phyloP scores from a whole-genome alignment of 2,888 invertebrate species.

The Steinernema carpocapsae region DNA sequence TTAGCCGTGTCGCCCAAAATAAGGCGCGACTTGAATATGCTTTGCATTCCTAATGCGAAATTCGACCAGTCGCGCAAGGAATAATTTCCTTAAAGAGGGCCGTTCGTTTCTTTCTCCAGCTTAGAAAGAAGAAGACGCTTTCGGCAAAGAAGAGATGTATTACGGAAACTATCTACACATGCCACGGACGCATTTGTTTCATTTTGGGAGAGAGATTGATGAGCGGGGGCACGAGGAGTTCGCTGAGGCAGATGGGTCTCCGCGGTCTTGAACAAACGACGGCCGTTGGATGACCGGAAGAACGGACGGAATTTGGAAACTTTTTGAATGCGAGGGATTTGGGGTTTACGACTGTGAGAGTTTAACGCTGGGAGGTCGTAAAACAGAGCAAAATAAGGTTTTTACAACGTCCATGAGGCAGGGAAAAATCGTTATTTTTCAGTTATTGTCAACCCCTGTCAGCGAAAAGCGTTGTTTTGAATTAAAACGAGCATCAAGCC shows the following conservation, averaged over 20 bases:
- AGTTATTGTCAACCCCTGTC: too few relatives aligned
- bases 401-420: too few relatives aligned
- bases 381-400: too few relatives aligned
- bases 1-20: slow-evolving; percentile 30
- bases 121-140: not conserved
- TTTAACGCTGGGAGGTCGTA: not conserved
- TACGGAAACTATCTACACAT: slow-evolving; percentile 29
- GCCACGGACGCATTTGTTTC: slow-evolving; percentile 29
- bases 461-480: too few relatives aligned
- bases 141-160: not conserved
- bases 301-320: not conserved
- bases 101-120: slow-evolving; percentile 11
- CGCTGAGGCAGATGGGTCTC: not conserved
- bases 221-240: not conserved
- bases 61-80: not conserved
- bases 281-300: not conserved
- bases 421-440: too few relatives aligned
- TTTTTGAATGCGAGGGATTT: not conserved
- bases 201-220: slow-evolving; percentile 30
- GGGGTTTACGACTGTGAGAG: slow-evolving; percentile 8
- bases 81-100: slow-evolving; percentile 11
- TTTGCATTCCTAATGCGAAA: slow-evolving; percentile 33
- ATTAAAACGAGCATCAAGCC: too few relatives aligned
- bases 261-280: not conserved
- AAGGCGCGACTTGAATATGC: slow-evolving; percentile 29